Base-by-base conservation (phyloP, 2,888 invertebrate genomes). In the Phrixothrix hirtus region DNA sequence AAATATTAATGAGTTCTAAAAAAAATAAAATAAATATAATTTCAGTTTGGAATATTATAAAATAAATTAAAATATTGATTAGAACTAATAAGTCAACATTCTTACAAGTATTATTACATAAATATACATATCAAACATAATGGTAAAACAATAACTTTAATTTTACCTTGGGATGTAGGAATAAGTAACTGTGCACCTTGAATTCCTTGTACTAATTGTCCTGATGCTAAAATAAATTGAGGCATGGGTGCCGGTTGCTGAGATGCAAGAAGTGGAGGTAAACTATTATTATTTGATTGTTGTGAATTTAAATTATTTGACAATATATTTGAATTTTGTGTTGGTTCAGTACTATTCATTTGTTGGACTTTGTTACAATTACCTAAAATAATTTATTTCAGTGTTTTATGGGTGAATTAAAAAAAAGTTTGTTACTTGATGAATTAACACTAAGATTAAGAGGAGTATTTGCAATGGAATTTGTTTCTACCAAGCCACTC, bases 111-210 rank as follows among this genome's bases (percentile, higher is more conserved):
- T n/a, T 30, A 21, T 4, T 5, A 21, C 7, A 5, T 5, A 5
- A 5, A 21, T 21, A 21, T 21, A 5, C 25, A 7, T 21, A 21
- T 7, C 7, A 21, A 21, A 5, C 7, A 7, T 5, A 5, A 21
- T 7, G 25, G 25, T 21, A 21, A 43, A 2, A 32, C 14, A 25
- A 7, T 13, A 27, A 14, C n/a, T 15, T 13, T 9, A 32, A 10
- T 38, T 68, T 72, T 78, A 92, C 94, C 94, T 84, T 94, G 93
- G 57, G 95, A 92, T 45, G 95, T 95, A 41, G 95, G 95, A 78
- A 96, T 95, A 67, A 95, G 85, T 49, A 96, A 83, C 73, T 95
- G 95, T 35, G 94, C 93, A 9, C 93, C 93, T 77, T 94, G 94
- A 65, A 94, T 92, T 62, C 93, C 93, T 75, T 93, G 93, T 53